These are phyloP conservation scores for Mesaphorura yosii DNA, from an alignment of 1,140 invertebrate species.

Conservation along the genomic window DNA sequence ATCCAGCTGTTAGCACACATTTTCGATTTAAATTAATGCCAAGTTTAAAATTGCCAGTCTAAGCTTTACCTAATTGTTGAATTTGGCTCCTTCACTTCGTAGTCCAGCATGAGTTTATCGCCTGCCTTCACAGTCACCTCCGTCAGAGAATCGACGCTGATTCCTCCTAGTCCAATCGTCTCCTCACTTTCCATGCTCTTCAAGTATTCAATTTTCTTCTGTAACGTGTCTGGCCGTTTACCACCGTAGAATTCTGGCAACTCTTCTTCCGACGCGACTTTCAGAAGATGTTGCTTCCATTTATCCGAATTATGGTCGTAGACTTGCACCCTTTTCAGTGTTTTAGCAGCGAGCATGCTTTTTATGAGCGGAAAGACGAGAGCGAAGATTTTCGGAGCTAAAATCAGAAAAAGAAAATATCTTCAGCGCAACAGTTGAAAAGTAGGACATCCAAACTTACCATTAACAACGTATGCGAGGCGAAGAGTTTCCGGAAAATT, in stretches of 20 bases:
- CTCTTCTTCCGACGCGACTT: slow-evolving; percentile 51
- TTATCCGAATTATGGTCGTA: slow-evolving; percentile 59
- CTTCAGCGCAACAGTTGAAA: not conserved
- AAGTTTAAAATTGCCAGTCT: not conserved
- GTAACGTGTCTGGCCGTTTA: slow-evolving; percentile 30
- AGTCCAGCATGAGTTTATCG: slow-evolving; percentile 14
- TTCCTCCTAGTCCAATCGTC: not conserved
- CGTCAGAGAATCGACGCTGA: slow-evolving; percentile 5
- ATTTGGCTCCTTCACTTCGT: slow-evolving; percentile 9
- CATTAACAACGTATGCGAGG: slow-evolving; percentile 11
- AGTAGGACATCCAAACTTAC: not conserved
- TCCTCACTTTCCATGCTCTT: not conserved
- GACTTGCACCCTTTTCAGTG: slow-evolving; percentile 76
- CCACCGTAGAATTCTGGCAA: slow-evolving; percentile 70
- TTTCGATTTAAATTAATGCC: too few species aligned
- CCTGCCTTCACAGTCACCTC: slow-evolving; percentile 17
- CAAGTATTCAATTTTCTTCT: slow-evolving; percentile 9
- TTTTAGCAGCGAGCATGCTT: slow-evolving; percentile 78
- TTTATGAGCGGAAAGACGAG: slow-evolving; percentile 72
- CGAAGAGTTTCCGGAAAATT: slow-evolving; percentile 13
- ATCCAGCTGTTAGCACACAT: too few species aligned
- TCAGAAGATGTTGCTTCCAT: slow-evolving; percentile 61
- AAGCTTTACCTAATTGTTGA: not conserved
- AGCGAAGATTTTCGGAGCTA: slow-evolving; percentile 60
- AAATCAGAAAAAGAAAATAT: not conserved